Conservation (phyloP, 2,797 vertebrate genomes). For the Halcyon leucocephala region DNA sequence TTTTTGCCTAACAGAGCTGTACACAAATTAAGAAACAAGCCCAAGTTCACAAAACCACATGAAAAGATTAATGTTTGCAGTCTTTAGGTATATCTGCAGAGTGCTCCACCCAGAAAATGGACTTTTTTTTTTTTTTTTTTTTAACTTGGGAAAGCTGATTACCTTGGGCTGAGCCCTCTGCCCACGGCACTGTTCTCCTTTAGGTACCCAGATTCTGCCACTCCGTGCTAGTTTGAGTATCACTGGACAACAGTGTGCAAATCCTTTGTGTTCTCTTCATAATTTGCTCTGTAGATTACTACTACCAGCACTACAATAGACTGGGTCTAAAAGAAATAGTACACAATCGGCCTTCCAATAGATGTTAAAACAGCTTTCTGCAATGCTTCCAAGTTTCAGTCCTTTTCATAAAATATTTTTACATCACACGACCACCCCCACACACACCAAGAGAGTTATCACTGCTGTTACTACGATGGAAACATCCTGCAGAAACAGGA, state of each 20-base stretch:
- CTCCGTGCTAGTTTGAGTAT: background rate
- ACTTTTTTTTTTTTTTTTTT: background rate
- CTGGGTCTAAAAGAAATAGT: background rate
- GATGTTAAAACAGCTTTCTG: background rate
- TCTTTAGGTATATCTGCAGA: background rate
- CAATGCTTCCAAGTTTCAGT: background rate
- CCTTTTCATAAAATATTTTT: background rate
- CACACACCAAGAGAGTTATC: fast-evolving
- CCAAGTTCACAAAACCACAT: conserved; percentile 34
- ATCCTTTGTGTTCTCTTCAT: background rate
- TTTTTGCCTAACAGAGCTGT: background rate
- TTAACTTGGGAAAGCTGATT: background rate
- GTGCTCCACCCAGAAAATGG: background rate
- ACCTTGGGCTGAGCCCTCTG: background rate
- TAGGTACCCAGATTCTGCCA: background rate
- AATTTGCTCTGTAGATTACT: background rate
- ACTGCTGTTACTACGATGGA: background rate
- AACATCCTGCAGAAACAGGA: background rate
- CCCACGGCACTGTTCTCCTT: background rate
- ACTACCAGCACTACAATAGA: background rate
- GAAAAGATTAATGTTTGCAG: background rate
- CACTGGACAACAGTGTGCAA: background rate
- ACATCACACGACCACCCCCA: background rate
- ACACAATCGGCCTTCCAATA: background rate
- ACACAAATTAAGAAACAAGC: conserved; percentile 45